Evolutionary conservation across 2,888 invertebrate species (phyloP).

Genomic region (Lepidocyrtoides sp.): DNA sequence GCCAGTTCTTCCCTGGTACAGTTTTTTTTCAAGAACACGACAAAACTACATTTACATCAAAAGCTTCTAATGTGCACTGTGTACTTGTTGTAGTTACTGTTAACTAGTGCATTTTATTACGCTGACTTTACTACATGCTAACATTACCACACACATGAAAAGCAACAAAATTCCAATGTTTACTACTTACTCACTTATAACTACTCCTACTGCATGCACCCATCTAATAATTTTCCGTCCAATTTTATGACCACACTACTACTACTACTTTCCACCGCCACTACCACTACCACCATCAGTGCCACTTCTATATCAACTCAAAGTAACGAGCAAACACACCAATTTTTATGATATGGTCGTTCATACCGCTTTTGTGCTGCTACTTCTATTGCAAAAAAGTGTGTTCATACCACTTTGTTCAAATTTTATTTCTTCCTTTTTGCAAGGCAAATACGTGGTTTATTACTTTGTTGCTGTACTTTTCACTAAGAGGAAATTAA

Average conservation of each 20-base stretch:
- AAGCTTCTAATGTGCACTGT: too few species aligned
- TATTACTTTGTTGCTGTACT: conserved; percentile 4
- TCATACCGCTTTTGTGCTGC: neutral
- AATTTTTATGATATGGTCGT: conserved; percentile 8
- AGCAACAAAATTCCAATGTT: neutral
- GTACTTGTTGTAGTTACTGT: too few species aligned
- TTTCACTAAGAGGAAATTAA: conserved; percentile 41
- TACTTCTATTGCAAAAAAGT: neutral
- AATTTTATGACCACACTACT: neutral
- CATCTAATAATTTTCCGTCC: neutral
- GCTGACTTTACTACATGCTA: neutral
- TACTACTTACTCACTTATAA: neutral
- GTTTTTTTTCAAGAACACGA: too few species aligned
- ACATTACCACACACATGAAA: neutral
- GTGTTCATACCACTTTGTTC: neutral
- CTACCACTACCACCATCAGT: neutral
- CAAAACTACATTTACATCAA: too few species aligned
- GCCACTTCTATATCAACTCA: neutral
- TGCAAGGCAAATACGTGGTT: neutral
- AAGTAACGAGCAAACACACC: neutral
- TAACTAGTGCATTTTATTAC: neutral
- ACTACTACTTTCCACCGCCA: neutral
- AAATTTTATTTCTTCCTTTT: conserved; percentile 12
- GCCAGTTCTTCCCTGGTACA: neutral
- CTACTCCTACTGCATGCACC: too few species aligned